phyloP scores from a whole-genome alignment of 2,888 invertebrate genomes.

The Sinohyriopsis cumingii region DNA sequence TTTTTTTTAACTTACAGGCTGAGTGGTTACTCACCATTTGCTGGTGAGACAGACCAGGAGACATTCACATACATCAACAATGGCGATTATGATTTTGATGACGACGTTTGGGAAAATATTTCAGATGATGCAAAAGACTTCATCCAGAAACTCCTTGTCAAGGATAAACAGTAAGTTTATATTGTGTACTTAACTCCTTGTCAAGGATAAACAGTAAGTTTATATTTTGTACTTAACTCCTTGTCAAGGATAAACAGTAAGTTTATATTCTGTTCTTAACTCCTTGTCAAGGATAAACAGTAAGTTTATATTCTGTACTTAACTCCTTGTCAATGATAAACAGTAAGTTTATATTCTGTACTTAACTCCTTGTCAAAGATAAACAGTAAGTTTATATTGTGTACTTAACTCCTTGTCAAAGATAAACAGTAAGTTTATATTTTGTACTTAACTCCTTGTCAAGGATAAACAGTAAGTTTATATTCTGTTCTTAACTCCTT shows the following conservation, averaged over 20 bases:
- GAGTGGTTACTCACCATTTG: constrained; percentile 70
- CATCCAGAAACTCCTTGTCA: constrained; percentile 62
- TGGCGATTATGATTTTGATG: constrained; percentile 65
- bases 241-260: constrained; percentile 62
- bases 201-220: constrained; percentile 61
- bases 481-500: too few species aligned
- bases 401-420: constrained; percentile 57
- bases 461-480: constrained; percentile 62
- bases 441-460: constrained; percentile 57
- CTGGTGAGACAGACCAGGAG: constrained; percentile 66
- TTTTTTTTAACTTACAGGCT: constrained; percentile 46
- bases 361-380: constrained; percentile 56
- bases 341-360: constrained; percentile 41
- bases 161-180: constrained; percentile 57
- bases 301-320: constrained; percentile 23
- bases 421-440: constrained; percentile 63
- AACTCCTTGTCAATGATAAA: constrained; percentile 61
- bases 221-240: too few species aligned
- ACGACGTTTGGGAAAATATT: constrained; percentile 65
- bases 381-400: constrained; percentile 61
- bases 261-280: too few species aligned
- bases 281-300: constrained; percentile 63
- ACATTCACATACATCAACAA: constrained; percentile 64
- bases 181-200: too few species aligned
- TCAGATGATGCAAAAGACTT: constrained; percentile 68